phyloP scores from a whole-genome alignment of 2,888 invertebrate species.

The Daptonema setosum region DNA sequence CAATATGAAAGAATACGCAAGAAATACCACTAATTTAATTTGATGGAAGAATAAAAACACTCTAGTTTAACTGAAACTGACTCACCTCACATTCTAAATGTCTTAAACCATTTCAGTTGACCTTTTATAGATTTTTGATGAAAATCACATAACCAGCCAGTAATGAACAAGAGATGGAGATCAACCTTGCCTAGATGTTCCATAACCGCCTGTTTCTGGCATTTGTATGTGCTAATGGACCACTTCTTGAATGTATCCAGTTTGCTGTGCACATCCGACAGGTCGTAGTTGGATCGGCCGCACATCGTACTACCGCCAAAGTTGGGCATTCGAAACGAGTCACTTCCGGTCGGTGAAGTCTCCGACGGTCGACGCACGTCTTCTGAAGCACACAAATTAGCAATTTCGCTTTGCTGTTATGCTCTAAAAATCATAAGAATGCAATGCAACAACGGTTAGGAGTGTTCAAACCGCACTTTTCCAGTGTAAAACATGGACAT shows the following conservation, averaged over 20 bases:
- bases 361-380: too few relatives aligned
- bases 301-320: not conserved
- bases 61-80: too few relatives aligned
- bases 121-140: not conserved
- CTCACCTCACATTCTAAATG: too few relatives aligned
- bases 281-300: not conserved
- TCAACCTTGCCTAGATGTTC: slow-evolving; percentile 67
- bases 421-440: too few relatives aligned
- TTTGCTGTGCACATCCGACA: slow-evolving; percentile 36
- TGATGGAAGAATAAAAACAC: not conserved
- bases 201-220: slow-evolving; percentile 81
- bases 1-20: not conserved
- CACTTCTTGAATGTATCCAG: slow-evolving; percentile 80
- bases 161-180: not conserved
- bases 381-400: too few relatives aligned
- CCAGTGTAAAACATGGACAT: too few relatives aligned
- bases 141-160: not conserved
- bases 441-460: too few relatives aligned
- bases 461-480: too few relatives aligned
- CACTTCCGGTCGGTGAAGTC: not conserved
- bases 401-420: too few relatives aligned
- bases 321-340: not conserved
- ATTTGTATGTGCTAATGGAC: slow-evolving; percentile 94
- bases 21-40: not conserved
- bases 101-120: too few relatives aligned